These are phyloP conservation scores for Hippolais icterina DNA, from an alignment of 2,113 vertebrate species.

Conservation along the genomic window DNA sequence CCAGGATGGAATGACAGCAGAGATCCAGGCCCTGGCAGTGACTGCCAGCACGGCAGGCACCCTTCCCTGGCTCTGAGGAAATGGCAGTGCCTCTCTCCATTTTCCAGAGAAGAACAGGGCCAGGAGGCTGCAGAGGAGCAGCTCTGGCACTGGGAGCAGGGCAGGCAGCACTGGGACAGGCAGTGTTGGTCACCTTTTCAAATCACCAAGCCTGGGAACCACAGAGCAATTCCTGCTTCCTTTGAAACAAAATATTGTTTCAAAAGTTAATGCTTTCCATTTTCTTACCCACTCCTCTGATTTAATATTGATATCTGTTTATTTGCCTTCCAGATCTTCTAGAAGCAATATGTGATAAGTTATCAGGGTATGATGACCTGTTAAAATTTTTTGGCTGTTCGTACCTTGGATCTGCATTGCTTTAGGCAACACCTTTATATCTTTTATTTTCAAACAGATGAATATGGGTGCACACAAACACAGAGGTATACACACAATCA, in stretches of 20 bases:
- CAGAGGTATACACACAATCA: not conserved
- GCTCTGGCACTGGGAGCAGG: not conserved
- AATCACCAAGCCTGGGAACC: not conserved
- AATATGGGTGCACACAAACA: not conserved
- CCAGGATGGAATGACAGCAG: too few species aligned
- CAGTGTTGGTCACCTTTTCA: rapidly evolving
- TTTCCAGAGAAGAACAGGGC: not conserved
- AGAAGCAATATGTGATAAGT: not conserved
- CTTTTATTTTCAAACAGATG: not conserved
- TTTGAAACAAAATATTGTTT: not conserved
- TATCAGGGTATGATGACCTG: not conserved
- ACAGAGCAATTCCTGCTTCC: not conserved
- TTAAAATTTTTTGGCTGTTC: not conserved
- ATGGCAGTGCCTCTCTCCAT: not conserved
- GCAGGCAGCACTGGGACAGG: not conserved
- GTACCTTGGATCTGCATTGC: not conserved
- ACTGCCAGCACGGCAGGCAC: not conserved
- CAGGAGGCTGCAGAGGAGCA: not conserved
- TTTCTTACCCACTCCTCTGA: not conserved
- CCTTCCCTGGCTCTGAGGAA: constrained; percentile 12
- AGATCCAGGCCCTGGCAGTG: not conserved
- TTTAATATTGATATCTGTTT: not conserved
- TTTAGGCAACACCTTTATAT: not conserved
- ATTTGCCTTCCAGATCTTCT: not conserved
- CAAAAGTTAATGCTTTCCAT: not conserved